Conservation (phyloP, 2,888 invertebrate genomes). For the Phalangium opilio region DNA sequence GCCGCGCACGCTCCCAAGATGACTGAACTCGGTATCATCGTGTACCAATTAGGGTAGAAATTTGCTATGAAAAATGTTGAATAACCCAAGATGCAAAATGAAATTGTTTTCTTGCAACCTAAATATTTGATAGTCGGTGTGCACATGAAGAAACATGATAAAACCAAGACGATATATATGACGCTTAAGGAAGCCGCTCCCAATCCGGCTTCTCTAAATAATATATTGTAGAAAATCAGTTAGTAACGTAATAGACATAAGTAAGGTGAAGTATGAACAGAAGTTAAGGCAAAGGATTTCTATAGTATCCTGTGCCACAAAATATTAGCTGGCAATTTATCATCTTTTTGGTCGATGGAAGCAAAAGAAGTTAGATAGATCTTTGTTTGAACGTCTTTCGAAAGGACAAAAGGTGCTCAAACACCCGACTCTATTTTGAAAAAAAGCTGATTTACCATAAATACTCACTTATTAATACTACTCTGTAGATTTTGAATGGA, state of each 20-base stretch:
- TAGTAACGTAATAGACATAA: no score
- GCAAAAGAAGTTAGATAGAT: no score
- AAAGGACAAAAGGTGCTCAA: no score
- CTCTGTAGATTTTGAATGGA: slow-evolving; percentile 15
- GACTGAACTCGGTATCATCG: slow-evolving; percentile 14
- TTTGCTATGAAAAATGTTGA: slow-evolving; percentile 16
- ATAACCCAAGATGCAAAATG: slow-evolving; percentile 14
- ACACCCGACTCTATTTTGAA: no score
- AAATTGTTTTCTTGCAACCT: slow-evolving; percentile 16
- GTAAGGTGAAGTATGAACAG: no score
- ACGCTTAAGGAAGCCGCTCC: slow-evolving; percentile 78
- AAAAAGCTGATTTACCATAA: no score
- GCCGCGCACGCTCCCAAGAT: slow-evolving; percentile 15
- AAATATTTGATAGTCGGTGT: slow-evolving; percentile 28
- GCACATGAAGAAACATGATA: slow-evolving; percentile 91
- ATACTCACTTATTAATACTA: slow-evolving; percentile 8
- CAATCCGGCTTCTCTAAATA: slow-evolving; percentile 47
- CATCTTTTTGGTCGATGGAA: no score
- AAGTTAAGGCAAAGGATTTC: no score
- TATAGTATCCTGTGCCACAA: no score
- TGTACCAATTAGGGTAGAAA: slow-evolving; percentile 12
- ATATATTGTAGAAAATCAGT: no score
- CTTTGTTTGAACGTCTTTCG: no score
- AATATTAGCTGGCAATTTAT: no score
- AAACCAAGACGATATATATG: slow-evolving; percentile 60